Conservation (phyloP, 2,797 vertebrate genomes). For the Cynodonichthys magdalenae region DNA sequence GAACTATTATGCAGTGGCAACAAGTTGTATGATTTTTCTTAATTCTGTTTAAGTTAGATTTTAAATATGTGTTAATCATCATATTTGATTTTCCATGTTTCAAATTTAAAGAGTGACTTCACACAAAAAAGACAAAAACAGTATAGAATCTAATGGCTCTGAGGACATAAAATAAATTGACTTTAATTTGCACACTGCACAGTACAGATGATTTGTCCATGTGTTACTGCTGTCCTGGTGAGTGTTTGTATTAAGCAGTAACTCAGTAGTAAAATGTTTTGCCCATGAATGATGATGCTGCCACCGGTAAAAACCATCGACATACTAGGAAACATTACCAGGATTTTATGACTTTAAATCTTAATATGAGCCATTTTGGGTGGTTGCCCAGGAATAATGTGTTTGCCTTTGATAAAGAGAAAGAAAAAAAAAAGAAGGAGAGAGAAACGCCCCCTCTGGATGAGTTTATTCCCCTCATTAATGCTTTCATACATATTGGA, state of each 20-base stretch:
- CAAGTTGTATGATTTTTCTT: too few relatives aligned
- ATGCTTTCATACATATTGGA: constrained; percentile 14
- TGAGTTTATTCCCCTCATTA: constrained; percentile 19
- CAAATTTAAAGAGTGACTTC: background rate
- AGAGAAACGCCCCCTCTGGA: background rate
- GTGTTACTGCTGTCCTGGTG: background rate
- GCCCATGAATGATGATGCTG: background rate
- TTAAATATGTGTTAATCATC: too few relatives aligned
- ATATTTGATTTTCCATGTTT: too few relatives aligned
- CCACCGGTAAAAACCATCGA: background rate
- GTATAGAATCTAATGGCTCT: background rate
- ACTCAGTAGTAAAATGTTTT: background rate
- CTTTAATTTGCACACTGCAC: background rate
- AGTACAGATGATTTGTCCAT: background rate
- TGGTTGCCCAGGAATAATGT: constrained; percentile 18
- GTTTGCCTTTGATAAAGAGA: constrained; percentile 14
- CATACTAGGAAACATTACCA: background rate
- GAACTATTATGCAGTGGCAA: too few relatives aligned
- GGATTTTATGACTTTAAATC: background rate
- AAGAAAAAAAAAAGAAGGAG: background rate
- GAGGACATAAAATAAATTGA: too few relatives aligned
- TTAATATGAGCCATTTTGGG: constrained; percentile 15
- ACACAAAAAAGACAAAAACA: background rate
- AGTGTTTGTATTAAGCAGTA: background rate
- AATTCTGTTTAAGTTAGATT: too few relatives aligned